Conservation (phyloP, 2,888 invertebrate species). For the Harmothoe impar region DNA sequence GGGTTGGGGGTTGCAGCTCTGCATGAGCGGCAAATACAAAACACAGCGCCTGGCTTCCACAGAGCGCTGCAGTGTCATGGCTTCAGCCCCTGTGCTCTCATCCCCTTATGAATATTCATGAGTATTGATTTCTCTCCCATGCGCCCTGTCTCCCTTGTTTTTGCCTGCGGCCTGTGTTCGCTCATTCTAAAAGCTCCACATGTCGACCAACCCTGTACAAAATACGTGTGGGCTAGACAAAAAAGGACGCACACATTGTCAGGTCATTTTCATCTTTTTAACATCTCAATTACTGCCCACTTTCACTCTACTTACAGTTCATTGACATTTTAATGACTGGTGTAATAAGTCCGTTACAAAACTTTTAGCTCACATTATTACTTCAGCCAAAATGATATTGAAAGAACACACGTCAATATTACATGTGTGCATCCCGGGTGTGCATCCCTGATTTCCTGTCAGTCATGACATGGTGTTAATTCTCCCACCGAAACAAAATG, state of each 20-base stretch:
- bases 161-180: neutral
- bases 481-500: no score
- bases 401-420: no score
- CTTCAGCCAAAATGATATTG: no score
- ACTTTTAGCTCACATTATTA: no score
- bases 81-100: neutral
- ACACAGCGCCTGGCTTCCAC: constrained; percentile 2
- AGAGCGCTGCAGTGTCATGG: neutral
- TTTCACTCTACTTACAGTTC: no score
- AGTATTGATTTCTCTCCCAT: constrained; percentile 7
- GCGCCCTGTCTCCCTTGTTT: neutral
- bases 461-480: no score
- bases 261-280: neutral
- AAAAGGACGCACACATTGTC: constrained; percentile 16
- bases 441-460: no score
- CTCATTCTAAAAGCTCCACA: neutral
- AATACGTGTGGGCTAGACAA: neutral
- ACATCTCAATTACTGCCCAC: neutral
- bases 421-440: no score
- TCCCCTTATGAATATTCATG: constrained; percentile 25
- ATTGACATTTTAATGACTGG: no score
- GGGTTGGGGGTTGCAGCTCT: neutral
- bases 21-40: constrained; percentile 7
- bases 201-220: neutral
- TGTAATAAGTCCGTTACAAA: no score